phyloP scores from a whole-genome alignment of 53 echinoderm and acorn worm species.

The Holothuria scabra region DNA sequence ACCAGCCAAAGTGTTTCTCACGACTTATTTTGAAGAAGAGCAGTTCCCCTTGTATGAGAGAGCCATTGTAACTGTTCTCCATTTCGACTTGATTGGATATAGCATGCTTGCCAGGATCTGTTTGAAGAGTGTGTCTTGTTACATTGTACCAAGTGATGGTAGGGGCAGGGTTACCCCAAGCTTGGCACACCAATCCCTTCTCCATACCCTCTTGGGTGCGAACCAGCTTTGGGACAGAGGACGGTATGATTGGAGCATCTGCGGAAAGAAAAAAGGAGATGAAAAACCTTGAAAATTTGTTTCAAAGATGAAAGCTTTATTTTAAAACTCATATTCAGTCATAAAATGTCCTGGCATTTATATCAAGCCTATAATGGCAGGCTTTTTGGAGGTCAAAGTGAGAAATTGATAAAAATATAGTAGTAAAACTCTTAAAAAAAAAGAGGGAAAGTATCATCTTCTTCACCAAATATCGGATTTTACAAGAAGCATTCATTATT shows the following conservation, averaged over 20 bases:
- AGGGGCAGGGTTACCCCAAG: conserved; percentile 47
- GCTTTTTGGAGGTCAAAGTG: too few relatives aligned
- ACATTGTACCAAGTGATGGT: conserved; percentile 30
- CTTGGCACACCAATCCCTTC: conserved; percentile 17
- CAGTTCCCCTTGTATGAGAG: conserved; percentile 20
- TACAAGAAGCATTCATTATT: too few relatives aligned
- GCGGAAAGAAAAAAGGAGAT: neutral
- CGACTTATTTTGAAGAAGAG: conserved; percentile 19
- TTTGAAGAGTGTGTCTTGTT: conserved; percentile 1
- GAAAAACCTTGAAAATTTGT: neutral
- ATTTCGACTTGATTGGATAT: neutral
- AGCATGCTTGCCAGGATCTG: conserved; percentile 14
- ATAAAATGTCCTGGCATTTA: too few relatives aligned
- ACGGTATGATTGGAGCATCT: conserved; percentile 33
- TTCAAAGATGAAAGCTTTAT: too few relatives aligned
- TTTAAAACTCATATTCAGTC: too few relatives aligned
- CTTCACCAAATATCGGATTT: too few relatives aligned
- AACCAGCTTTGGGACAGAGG: conserved; percentile 24
- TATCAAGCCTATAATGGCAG: too few relatives aligned
- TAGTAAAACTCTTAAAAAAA: too few relatives aligned
- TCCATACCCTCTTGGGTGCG: conserved; percentile 35
- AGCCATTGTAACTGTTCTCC: conserved; percentile 28
- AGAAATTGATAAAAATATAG: too few relatives aligned
- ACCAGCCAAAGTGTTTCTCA: conserved; percentile 30
- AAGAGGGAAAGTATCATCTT: too few relatives aligned